Conservation (phyloP, 2,797 vertebrate species). For the Apodemus agrarius region DNA sequence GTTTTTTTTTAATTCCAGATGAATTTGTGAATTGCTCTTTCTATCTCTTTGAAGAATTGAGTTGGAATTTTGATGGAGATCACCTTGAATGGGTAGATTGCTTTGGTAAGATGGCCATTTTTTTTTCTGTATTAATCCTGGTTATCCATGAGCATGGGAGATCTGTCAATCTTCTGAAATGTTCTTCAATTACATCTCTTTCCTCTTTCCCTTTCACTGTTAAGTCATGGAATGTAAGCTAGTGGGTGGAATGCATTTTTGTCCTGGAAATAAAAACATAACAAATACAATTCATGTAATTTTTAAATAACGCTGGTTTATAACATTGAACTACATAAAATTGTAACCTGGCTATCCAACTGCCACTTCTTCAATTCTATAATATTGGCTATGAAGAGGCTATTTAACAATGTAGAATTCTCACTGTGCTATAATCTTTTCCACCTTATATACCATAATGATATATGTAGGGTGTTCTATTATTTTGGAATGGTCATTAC, state of each 20-base stretch:
- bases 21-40: no score
- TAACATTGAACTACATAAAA: not conserved
- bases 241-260: not conserved
- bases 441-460: not conserved
- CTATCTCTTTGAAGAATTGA: no score
- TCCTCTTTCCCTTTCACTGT: not conserved
- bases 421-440: constrained; percentile 6
- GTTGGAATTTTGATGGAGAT: no score
- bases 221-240: not conserved
- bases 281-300: not conserved
- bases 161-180: not conserved
- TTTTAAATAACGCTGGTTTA: constrained; percentile 14
- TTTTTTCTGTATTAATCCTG: not conserved
- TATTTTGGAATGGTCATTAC: not conserved
- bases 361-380: constrained; percentile 36
- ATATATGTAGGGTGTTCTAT: not conserved
- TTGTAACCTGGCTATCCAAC: not conserved
- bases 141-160: not conserved
- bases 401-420: not conserved
- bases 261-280: constrained; percentile 1
- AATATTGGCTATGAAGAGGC: not conserved
- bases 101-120: not conserved
- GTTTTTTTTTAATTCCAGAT: no score
- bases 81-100: not conserved
- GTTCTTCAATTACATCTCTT: not conserved